Evolutionary conservation across 2,113 vertebrate genomes (phyloP), one percentile per base, ranked within the genome.

Genomic region (Climacteris rufus): DNA sequence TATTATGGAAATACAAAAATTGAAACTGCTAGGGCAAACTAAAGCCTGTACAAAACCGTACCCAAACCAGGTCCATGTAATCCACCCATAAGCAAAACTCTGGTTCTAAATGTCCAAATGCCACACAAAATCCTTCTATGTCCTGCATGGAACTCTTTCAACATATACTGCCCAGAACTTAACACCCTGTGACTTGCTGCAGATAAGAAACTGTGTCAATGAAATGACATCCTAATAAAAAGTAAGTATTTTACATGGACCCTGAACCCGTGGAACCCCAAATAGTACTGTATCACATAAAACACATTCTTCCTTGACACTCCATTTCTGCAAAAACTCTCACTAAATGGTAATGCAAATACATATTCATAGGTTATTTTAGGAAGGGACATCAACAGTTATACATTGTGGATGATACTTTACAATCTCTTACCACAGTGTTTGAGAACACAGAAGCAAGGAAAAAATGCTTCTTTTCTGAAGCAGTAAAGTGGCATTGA

Each of bases 131-230:
- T 49, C n/a, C 28, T 23, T 63, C 40, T n/a, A 56, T 16, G 28
- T 15, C n/a, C 60, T 33, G 25, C 49, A 49, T 0, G 0, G 53
- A 64, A 76, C 15, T 71, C 25, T 13, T 40, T 21, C 11, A 52
- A 35, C n/a, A 37, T 0, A 10, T 0, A 52, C 21, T 63, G 70
- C 57, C 31, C 40, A 56, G 68, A 82, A 33, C 11, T 1, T 22
- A 79, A 30, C 9, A n/a, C 24, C 11, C 65, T 47, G 5, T 23
- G 56, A 28, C 14, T 0, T 57, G 44, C 65, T 44, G 31, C 3
- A 25, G 44, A 60, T 28, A 59, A 60, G 10, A 11, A 75, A 17
- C 9, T 18, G 40, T 6, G 44, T 15, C 47, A 53, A 35, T 57
- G 37, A 90, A 91, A 68, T 22, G 25, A 59, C 18, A 63, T 11